These are phyloP conservation scores for Capricornis sumatraensis DNA, from an alignment of 2,113 vertebrate species.

Conservation along the genomic window DNA sequence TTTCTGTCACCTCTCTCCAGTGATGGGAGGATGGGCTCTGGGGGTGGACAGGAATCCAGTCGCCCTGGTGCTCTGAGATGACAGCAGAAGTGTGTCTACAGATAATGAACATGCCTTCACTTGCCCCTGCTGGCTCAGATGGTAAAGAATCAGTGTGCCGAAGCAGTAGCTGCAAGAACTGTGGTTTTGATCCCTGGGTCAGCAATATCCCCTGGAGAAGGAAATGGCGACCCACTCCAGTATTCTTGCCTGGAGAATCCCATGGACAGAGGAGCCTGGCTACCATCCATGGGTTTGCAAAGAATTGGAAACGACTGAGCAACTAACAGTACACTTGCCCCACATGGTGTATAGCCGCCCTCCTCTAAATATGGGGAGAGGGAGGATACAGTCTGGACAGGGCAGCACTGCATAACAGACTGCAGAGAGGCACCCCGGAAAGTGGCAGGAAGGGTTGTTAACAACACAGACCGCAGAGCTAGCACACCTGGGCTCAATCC, in stretches of 20 bases:
- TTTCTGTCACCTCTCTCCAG: background rate
- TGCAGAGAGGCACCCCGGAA: background rate
- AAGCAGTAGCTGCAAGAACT: background rate
- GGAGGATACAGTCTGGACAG: background rate
- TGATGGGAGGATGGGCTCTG: background rate
- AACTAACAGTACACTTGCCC: background rate
- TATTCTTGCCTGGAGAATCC: background rate
- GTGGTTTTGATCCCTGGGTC: background rate
- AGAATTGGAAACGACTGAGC: background rate
- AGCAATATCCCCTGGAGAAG: background rate
- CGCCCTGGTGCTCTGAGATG: background rate
- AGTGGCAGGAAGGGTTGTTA: background rate
- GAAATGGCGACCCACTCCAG: background rate
- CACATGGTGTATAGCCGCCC: background rate
- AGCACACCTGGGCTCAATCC: background rate
- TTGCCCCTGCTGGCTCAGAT: background rate
- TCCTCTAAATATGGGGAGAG: background rate
- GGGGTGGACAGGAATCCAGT: background rate
- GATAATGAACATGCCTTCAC: background rate
- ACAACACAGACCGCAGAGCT: background rate
- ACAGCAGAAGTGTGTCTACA: background rate
- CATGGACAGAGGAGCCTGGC: background rate
- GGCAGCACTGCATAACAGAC: background rate
- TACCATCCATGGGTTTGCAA: accelerated
- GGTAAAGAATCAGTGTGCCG: background rate